These are phyloP conservation scores for Villa cingulata DNA, from an alignment of 2,888 invertebrate species.

Conservation along the genomic window DNA sequence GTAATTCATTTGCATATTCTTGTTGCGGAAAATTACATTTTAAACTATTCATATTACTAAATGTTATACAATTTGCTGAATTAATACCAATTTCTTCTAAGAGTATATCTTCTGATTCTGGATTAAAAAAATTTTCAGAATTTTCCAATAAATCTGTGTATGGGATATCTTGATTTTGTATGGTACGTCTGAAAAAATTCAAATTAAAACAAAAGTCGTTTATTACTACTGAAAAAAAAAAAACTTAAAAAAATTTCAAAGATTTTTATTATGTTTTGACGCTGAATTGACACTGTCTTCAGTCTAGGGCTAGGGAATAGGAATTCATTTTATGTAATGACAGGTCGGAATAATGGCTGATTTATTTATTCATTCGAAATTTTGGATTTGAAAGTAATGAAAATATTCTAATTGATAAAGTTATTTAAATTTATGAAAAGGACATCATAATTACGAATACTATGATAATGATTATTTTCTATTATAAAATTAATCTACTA, in stretches of 20 bases:
- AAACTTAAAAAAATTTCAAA: neutral
- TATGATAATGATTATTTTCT: too few species aligned
- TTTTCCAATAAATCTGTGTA: slow-evolving; percentile 71
- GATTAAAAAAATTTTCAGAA: slow-evolving; percentile 78
- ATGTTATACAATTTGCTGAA: slow-evolving; percentile 22
- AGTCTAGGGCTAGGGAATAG: too few species aligned
- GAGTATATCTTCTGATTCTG: slow-evolving; percentile 73
- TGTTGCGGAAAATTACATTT: slow-evolving; percentile 64
- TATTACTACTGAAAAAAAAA: slow-evolving; percentile 1
- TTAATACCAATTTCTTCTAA: slow-evolving; percentile 50
- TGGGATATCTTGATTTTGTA: slow-evolving; percentile 64
- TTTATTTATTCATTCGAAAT: too few species aligned
- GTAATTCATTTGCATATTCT: slow-evolving; percentile 71
- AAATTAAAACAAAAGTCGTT: too few species aligned
- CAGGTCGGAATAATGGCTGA: too few species aligned
- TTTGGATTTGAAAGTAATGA: too few species aligned
- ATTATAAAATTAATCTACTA: too few species aligned
- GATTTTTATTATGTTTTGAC: neutral
- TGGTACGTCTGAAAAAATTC: slow-evolving; percentile 52
- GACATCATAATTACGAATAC: too few species aligned
- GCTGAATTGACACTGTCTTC: too few species aligned
- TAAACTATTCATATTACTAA: slow-evolving; percentile 27
- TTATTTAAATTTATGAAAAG: too few species aligned
- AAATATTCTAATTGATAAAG: too few species aligned
- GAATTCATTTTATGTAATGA: too few species aligned